Base-by-base conservation (phyloP, 2,888 invertebrate species). In the Mellilla xanthometata region DNA sequence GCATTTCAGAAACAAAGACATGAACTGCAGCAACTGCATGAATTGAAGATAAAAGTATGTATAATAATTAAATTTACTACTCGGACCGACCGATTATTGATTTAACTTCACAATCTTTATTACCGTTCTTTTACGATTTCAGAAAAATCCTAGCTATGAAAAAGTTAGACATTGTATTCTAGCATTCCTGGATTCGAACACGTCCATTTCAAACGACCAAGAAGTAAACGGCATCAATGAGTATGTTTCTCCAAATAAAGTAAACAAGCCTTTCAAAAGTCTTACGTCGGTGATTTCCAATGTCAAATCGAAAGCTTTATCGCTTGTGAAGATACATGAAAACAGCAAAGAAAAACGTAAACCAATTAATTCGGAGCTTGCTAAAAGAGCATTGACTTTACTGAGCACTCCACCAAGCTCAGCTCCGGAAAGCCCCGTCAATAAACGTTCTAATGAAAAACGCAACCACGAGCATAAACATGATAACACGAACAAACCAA, bases 1-100 rank as follows among this genome's bases (percentile, higher is more conserved):
- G 82, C 91, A 7, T 93, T 89, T 60, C 82, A 90, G 43, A 92
- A 91, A 60, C 92, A 92, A 56, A 80, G 91, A 52, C 81, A 86
- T 36, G 90, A 91, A 44, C 68, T 94, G 26, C 89, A 86, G 48
- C 92, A 93, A 68, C 90, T 92, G 63, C 88, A 91, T 44, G 91
- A 86, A 59, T 61, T 91, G 2, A 87, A 91, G 64, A 73, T 90
- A 28, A 93, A 93, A 89, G 93, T 93, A 50, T 38, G 46, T 38
- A 12, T 19, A 19, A 3, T 19, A 3, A 6, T 3, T 19, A 19
- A 19, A 19, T 19, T 19, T 6, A 19, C 3, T 6, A 6, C 19
- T 4, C 6, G 19, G 3, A 4, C 6, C 19, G 19, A 19, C 19
- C 6, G n/a, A 24, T 24, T 24, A 8, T 24, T n/a, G 24, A 7